Evolutionary conservation across 1,140 invertebrate species (phyloP), one percentile per base, ranked within the genome.

Genomic region (Uloborus diversus): DNA sequence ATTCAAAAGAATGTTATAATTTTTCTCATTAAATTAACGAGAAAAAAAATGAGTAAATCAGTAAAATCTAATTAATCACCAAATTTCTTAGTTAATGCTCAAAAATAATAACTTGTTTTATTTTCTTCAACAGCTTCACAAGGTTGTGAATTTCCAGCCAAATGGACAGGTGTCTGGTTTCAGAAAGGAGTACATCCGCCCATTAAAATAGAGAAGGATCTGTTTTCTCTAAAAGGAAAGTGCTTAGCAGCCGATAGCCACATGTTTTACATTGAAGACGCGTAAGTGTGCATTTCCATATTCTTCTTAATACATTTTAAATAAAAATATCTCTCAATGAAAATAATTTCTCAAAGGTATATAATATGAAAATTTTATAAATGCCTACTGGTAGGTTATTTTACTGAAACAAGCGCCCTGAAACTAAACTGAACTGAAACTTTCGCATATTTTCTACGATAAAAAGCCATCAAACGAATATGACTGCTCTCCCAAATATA

Each of bases 111-210:
- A 42, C 17, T 1, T 42, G 2, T 70, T 1, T 56, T 32, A 11
- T 23, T 56, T 14, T 56, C 57, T 42, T 32, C 61, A 61, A n/a
- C 35, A 81, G 79, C 88, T 88, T 84, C 88, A 85, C 90, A 89
- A 70, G 90, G 87, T 65, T 94, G 93, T 86, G 89, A 90, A 69
- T 93, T 94, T 85, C 92, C 92, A 11, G 86, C 88, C 47, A 87
- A 89, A 81, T 94, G 92, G 92, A 89, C 90, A 30, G 93, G 93
- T 37, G 88, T 88, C 49, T 94, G 93, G 93, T 94, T 94, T 86
- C 92, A 93, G 86, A 92, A 91, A 3, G 93, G 92, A 25, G 88
- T 90, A 11, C 87, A 87, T 23, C 89, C 89, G 13, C 88, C 90
- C 30, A 90, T 94, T 70, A 88, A 89, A 69, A 92, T 94, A 85